phyloP scores from a whole-genome alignment of 2,888 invertebrate genomes.

The Plagodis pulveraria region DNA sequence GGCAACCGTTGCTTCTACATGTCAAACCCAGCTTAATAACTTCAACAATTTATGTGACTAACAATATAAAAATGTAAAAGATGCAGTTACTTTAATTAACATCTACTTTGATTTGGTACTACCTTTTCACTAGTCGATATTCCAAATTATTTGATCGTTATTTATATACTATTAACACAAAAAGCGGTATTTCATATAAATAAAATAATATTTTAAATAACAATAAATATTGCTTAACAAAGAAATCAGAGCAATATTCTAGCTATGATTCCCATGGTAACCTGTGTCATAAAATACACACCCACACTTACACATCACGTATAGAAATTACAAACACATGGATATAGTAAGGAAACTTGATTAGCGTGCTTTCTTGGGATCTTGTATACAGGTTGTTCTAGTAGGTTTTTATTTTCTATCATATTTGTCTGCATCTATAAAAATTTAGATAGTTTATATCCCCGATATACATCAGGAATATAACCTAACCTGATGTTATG shows the following conservation, averaged over 20 bases:
- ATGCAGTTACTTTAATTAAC: background rate
- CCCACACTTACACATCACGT: constrained; percentile 15
- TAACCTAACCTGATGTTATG: too few relatives aligned
- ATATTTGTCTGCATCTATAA: background rate
- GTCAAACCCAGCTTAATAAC: background rate
- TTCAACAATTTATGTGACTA: too few relatives aligned
- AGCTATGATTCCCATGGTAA: constrained; percentile 20
- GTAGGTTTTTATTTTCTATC: background rate
- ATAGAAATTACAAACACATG: constrained; percentile 30
- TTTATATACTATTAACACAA: constrained; percentile 9
- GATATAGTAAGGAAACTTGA: constrained; percentile 45
- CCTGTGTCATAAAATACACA: constrained; percentile 15
- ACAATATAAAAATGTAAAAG: background rate
- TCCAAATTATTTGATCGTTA: constrained; percentile 19
- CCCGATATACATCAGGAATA: too few relatives aligned
- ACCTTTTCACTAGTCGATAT: constrained; percentile 5
- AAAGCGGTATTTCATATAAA: constrained; percentile 8
- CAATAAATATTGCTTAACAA: constrained; percentile 25
- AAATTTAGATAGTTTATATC: too few relatives aligned
- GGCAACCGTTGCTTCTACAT: background rate
- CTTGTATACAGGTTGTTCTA: constrained; percentile 37
- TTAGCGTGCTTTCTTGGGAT: constrained; percentile 37
- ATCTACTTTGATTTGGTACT: background rate
- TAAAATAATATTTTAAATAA: constrained; percentile 19
- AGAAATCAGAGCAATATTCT: constrained; percentile 26